Percentiles rank a stretch among this genome's conserved stretches.
Evolutionary conservation across 2,113 vertebrate species (phyloP).

Genomic region (Neolamprologus modestus): DNA sequence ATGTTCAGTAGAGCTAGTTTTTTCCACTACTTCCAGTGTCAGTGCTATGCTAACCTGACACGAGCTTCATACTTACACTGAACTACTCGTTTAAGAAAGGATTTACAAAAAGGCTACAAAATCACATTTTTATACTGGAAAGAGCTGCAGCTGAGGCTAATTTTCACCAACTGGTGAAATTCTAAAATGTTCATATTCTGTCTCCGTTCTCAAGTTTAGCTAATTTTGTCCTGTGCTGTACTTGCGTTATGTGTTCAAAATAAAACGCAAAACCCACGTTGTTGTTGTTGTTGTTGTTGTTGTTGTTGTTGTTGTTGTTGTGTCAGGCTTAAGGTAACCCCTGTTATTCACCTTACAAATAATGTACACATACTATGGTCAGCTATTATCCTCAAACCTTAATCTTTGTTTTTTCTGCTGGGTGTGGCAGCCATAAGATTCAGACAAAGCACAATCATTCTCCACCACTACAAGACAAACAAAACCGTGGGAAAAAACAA

Average conservation of each 20-base stretch:
- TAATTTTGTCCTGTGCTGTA: not conserved
- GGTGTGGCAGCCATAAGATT: not conserved
- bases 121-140: not conserved
- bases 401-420: slow-evolving; percentile 4
- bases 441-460: not conserved
- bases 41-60: not conserved
- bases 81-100: not conserved
- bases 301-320: not conserved
- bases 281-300: not conserved
- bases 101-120: not conserved
- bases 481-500: not conserved
- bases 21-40: not conserved
- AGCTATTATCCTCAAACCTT: not conserved
- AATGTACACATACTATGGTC: not conserved
- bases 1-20: not conserved
- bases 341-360: not conserved
- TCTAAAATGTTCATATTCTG: not conserved
- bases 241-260: not conserved
- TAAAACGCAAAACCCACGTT: not conserved
- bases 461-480: not conserved
- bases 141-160: not conserved
- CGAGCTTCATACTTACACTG: not conserved
- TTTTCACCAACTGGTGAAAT: not conserved
- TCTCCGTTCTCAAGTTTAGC: not conserved
- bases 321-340: not conserved